These are phyloP conservation scores for Diceros bicornis DNA, from an alignment of 2,797 vertebrate species.

Conservation along the genomic window DNA sequence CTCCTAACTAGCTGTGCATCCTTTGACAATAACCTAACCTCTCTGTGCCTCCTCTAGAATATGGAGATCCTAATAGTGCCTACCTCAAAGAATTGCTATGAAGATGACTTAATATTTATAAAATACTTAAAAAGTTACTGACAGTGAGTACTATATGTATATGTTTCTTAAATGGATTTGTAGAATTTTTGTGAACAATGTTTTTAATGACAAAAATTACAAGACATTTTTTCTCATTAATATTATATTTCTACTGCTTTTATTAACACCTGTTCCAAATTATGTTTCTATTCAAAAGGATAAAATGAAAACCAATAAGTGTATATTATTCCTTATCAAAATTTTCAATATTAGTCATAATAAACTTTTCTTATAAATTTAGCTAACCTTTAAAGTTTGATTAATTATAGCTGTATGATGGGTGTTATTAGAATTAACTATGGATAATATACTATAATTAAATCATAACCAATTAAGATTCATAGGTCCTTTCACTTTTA, in stretches of 20 bases:
- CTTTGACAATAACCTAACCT: background rate
- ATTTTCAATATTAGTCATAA: constrained; percentile 51
- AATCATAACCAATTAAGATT: constrained; percentile 74
- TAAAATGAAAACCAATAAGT: background rate
- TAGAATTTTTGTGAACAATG: background rate
- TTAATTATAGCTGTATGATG: constrained; percentile 39
- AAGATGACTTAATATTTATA: background rate
- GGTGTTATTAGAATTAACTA: background rate
- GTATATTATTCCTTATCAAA: constrained; percentile 27
- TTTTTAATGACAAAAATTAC: background rate
- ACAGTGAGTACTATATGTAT: background rate
- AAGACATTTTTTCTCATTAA: background rate
- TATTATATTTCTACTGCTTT: background rate
- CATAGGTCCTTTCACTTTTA: constrained; percentile 67
- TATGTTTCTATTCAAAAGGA: constrained; percentile 30
- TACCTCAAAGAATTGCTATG: background rate
- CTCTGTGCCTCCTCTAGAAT: background rate
- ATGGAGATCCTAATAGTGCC: background rate
- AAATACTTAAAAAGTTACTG: constrained; percentile 6
- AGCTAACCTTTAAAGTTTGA: constrained; percentile 73
- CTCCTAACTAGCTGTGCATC: background rate
- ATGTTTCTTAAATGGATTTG: background rate
- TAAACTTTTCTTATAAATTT: constrained; percentile 59
- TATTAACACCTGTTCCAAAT: background rate
- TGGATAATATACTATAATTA: background rate